Evolutionary conservation across 2,888 invertebrate species (phyloP), one percentile per base, ranked within the genome.

Genomic region (Caenorhabditis sp.): DNA sequence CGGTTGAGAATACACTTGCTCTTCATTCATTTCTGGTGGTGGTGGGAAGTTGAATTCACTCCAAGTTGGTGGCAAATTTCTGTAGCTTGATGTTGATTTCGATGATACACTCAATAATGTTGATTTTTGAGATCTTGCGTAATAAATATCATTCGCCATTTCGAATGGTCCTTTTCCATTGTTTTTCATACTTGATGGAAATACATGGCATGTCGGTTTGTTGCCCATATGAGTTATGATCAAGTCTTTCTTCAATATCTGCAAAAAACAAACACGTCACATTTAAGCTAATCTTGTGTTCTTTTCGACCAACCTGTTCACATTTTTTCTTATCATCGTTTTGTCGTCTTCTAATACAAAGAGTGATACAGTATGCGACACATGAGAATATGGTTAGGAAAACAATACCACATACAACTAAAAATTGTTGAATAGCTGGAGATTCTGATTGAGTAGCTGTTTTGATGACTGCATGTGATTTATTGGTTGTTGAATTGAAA

Each of bases 401-500:
- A 0, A 73, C 58, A 12, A 73, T 63, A 26, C 59, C 68, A 21
- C 64, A 54, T 17, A 68, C 57, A 4, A 73, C 68, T 5, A 64
- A 27, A 17, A 68, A 25, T 20, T 66, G 60, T 63, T 68, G 65
- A 3, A 64, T 58, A 3, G 67, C 62, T 25, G 68, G 62, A 10
- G 73, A 68, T 43, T 54, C 26, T n/a, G 56, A 25, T 10, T 67
- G 8, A 0, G 72, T 3, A 10, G 64, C 1, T 61, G 23, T 21
- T 72, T 72, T 61, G 61, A 58, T n/a, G 61, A 54, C 56, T 57
- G 52, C 2, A n/a, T 56, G n/a, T 27, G 72, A 61, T 38, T 62
- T 36, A 31, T 72, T 72, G 7, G 63, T 59, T 21, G 72, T 64
- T 72, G 54, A 94, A 84, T 93, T 92, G 88, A 95, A 95, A 67